Evolutionary conservation across 2,797 vertebrate genomes (phyloP).

Genomic region (Lepus oiostolus): DNA sequence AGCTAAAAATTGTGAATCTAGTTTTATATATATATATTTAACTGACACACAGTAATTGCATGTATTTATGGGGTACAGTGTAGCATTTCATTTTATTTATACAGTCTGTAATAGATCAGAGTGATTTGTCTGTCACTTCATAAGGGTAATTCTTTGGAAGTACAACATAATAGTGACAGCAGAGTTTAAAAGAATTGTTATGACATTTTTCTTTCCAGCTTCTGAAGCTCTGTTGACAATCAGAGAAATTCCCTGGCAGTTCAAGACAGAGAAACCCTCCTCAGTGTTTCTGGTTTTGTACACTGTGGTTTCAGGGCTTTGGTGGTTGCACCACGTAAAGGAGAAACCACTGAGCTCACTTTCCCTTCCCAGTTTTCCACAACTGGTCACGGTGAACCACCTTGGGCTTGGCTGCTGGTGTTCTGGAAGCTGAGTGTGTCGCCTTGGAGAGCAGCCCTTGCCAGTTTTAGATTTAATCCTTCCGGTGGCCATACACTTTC

Average conservation of each 20-base stretch:
- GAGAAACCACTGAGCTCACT: conserved; percentile 71
- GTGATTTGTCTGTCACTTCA: no score
- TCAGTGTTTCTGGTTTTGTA: conserved; percentile 55
- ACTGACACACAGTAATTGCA: no score
- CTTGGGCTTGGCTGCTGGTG: conserved; percentile 73
- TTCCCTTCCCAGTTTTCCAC: conserved; percentile 67
- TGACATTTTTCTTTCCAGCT: conserved; percentile 36
- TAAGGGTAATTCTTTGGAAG: not conserved
- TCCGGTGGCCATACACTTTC: conserved; percentile 78
- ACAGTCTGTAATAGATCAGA: no score
- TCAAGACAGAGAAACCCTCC: conserved; percentile 53
- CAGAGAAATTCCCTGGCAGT: conserved; percentile 43
- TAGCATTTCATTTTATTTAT: no score
- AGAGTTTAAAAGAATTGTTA: conserved; percentile 30
- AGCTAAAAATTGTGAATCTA: no score
- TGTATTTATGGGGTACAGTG: no score
- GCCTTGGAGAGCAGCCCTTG: conserved; percentile 49
- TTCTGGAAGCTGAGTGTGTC: conserved; percentile 71
- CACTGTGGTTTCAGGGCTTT: conserved; percentile 72
- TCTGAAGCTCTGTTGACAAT: conserved; percentile 65
- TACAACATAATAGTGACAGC: not conserved
- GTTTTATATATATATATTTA: no score
- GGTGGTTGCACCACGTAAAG: conserved; percentile 49
- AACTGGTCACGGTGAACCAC: conserved; percentile 73
- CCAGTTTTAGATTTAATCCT: conserved; percentile 83